Base-by-base conservation (phyloP, 2,113 vertebrate genomes). In the Chaenocephalus aceratus region DNA sequence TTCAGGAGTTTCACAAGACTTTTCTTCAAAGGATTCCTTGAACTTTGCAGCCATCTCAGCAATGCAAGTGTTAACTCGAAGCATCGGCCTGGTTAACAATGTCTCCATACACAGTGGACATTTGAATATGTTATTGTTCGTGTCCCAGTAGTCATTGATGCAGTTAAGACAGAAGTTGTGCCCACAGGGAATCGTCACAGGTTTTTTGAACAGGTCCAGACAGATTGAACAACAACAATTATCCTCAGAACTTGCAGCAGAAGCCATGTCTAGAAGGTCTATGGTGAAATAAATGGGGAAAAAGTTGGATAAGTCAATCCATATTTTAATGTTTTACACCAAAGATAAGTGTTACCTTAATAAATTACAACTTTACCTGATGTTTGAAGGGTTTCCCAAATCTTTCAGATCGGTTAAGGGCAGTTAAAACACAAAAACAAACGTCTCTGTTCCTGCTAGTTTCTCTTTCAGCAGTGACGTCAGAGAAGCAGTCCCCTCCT, bases 161-260 rank as follows among this genome's bases (percentile, higher is more conserved):
- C 87, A 89, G 0, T 66, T 26, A 0, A 79, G 23, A 58, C 88
- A 92, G 76, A 91, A 90, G 68, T 76, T 90, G 80, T 92, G 87
- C 0, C 90, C 87, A 59, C 87, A 91, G 46, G 80, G 73, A 63
- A 87, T 83, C 0, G 90, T 44, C 14, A 62, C 80, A 5, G 91
- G 88, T 21, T 86, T 60, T 13, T 23, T 87, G 75, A 90, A 91
- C 26, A 89, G 72, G 10, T 51, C 51, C 75, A 86, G 68, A 74
- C 89, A 91, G 77, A 93, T 82, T 13, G 87, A 77, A 45, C 90
- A 91, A n/a, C 12, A 34, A 6, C 87, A 86, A 30, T 69, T 70
- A 0, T 79, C 65, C 5, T 77, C 82, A 9, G 12, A 1, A 9
- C 6, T 21, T 2, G 53, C 30, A 53, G 44, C 52, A 26, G 53